Evolutionary conservation across 2,888 invertebrate species (phyloP).

Genomic region (Tromatobia lineatoria): DNA sequence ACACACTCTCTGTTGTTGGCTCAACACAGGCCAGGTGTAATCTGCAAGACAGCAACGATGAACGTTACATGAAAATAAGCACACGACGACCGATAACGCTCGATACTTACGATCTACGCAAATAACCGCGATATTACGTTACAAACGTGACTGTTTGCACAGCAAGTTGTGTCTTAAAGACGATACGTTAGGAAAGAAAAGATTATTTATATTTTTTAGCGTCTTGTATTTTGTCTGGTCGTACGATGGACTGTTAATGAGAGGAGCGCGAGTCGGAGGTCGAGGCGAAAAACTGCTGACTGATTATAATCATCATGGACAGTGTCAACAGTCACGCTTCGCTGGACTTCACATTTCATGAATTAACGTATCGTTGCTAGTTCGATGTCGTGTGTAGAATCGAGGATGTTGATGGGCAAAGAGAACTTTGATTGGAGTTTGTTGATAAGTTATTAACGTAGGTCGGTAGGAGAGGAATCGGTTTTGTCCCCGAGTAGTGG

Average conservation of each 20-base stretch:
- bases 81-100: neutral
- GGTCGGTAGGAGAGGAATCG: slow-evolving; percentile 39
- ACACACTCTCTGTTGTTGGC: neutral
- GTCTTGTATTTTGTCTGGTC: slow-evolving; percentile 4
- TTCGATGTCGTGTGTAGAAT: neutral
- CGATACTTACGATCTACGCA: neutral
- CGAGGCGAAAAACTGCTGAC: slow-evolving; percentile 58
- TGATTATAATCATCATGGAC: slow-evolving; percentile 41
- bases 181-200: neutral
- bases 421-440: neutral
- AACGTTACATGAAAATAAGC: slow-evolving; percentile 2
- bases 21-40: slow-evolving; percentile 19
- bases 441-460: slow-evolving; percentile 9
- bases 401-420: slow-evolving; percentile 21
- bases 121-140: slow-evolving; percentile 2
- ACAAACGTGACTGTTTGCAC: neutral
- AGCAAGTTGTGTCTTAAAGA: neutral
- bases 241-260: slow-evolving; percentile 10
- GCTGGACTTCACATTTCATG: slow-evolving; percentile 29
- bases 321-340: slow-evolving; percentile 62
- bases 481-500: neutral
- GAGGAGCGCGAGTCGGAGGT: slow-evolving; percentile 19
- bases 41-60: slow-evolving; percentile 13
- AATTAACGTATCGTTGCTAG: slow-evolving; percentile 28
- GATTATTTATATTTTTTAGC: no score